These are phyloP conservation scores for Hozukius guyotensis DNA, from an alignment of 2,797 vertebrate genomes.

Conservation along the genomic window DNA sequence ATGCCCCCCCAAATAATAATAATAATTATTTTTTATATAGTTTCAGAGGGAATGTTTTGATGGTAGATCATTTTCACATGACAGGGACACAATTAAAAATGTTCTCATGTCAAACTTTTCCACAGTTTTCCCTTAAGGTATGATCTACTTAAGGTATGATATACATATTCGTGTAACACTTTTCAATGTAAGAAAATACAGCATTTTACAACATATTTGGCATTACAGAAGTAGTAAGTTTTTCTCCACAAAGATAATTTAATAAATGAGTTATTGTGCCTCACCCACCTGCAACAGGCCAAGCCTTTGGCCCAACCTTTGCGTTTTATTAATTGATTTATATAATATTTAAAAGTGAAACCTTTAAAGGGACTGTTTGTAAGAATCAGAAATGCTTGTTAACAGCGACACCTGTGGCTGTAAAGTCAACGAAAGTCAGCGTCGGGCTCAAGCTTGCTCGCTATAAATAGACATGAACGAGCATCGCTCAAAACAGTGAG, in stretches of 20 bases:
- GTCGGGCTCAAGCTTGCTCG: no score
- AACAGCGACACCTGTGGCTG: no score
- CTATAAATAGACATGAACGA: no score
- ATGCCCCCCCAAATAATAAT: no score
- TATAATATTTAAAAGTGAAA: no score
- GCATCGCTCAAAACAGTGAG: no score
- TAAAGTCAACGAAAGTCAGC: no score
- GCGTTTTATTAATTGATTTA: no score
- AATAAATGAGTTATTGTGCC: conserved; percentile 38
- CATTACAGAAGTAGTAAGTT: conserved; percentile 82
- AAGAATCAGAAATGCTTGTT: no score
- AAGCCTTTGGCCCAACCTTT: no score
- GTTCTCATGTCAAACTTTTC: conserved; percentile 75
- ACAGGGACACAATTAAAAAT: conserved; percentile 81
- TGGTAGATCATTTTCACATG: conserved; percentile 85
- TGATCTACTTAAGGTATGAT: conserved; percentile 45
- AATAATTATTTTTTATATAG: neutral
- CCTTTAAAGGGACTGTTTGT: no score
- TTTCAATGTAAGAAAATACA: conserved; percentile 87
- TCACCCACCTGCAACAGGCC: neutral
- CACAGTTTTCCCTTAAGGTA: conserved; percentile 72
- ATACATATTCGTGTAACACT: conserved; percentile 77
- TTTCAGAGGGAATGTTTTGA: conserved; percentile 89
- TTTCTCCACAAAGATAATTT: conserved; percentile 75
- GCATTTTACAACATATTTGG: conserved; percentile 84